These are phyloP conservation scores for Drosophila kokeensis DNA, from an alignment of 2,888 invertebrate species.

Conservation along the genomic window DNA sequence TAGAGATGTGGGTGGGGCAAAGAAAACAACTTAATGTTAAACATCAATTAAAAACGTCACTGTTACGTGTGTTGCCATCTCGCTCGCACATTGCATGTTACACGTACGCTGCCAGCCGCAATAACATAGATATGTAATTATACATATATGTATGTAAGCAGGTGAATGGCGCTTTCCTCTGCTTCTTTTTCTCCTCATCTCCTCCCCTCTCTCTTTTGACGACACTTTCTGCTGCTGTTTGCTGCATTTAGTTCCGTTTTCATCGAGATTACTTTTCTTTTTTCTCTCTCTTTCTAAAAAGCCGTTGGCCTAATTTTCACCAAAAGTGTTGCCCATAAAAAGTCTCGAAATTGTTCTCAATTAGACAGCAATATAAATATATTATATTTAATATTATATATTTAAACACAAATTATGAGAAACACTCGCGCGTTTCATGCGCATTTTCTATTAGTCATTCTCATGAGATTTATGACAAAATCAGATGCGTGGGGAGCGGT, in stretches of 20 bases:
- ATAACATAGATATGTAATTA: not conserved
- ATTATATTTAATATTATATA: not conserved
- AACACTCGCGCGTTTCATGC: conserved; percentile 33
- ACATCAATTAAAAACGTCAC: not conserved
- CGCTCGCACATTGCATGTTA: conserved; percentile 19
- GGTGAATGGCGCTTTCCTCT: conserved; percentile 5
- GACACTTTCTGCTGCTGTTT: conserved; percentile 12
- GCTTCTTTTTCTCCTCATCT: not conserved
- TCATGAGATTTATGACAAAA: conserved; percentile 22
- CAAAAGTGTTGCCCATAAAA: conserved; percentile 6
- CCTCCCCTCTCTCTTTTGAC: not conserved
- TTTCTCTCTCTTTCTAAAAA: not conserved
- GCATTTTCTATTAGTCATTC: conserved; percentile 50
- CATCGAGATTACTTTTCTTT: conserved; percentile 3
- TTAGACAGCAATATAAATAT: not conserved
- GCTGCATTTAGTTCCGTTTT: conserved; percentile 12
- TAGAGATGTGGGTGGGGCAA: conserved; percentile 10
- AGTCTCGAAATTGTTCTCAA: conserved; percentile 19
- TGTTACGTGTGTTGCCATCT: conserved; percentile 1
- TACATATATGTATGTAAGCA: conserved; percentile 1
- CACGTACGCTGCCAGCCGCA: conserved; percentile 16
- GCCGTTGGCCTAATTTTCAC: conserved; percentile 13
- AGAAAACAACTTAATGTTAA: conserved; percentile 1
- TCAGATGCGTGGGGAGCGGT: not conserved
- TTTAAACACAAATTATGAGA: conserved; percentile 5